Conservation (phyloP, 2,888 invertebrate species). For the Craniophora ligustri region DNA sequence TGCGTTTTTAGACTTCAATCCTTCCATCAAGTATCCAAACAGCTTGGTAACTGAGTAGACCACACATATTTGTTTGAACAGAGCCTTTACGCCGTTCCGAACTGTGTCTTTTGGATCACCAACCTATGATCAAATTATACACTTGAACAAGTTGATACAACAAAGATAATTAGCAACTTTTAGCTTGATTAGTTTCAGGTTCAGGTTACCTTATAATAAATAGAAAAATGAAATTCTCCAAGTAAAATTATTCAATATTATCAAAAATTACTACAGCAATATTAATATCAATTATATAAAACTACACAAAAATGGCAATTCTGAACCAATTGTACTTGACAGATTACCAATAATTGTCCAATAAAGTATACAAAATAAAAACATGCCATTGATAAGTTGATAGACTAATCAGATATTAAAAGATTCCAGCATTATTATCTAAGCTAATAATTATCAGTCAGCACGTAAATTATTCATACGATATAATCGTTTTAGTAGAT, state of each 20-base stretch:
- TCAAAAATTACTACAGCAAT: too few species aligned
- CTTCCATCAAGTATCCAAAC: slow-evolving; percentile 97
- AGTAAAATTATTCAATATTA: too few species aligned
- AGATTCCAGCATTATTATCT: background rate
- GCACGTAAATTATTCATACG: background rate
- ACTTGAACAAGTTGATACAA: too few species aligned
- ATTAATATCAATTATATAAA: too few species aligned
- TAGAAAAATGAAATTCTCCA: background rate
- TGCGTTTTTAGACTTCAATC: slow-evolving; percentile 98
- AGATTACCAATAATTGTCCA: background rate
- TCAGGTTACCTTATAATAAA: background rate
- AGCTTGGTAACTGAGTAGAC: slow-evolving; percentile 97
- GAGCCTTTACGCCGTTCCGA: slow-evolving; percentile 94
- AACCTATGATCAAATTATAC: slow-evolving; percentile 89
- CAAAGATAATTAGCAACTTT: background rate
- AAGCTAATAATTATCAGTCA: background rate
- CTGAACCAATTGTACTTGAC: background rate
- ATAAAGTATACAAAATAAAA: background rate
- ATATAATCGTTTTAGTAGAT: background rate
- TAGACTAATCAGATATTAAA: background rate
- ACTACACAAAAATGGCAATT: too few species aligned
- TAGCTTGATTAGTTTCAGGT: background rate
- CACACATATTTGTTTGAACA: slow-evolving; percentile 95
- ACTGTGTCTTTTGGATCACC: slow-evolving; percentile 99
- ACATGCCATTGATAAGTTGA: background rate